Evolutionary conservation across 1,140 invertebrate genomes (phyloP).

Genomic region (Elymnias hypermnestra): DNA sequence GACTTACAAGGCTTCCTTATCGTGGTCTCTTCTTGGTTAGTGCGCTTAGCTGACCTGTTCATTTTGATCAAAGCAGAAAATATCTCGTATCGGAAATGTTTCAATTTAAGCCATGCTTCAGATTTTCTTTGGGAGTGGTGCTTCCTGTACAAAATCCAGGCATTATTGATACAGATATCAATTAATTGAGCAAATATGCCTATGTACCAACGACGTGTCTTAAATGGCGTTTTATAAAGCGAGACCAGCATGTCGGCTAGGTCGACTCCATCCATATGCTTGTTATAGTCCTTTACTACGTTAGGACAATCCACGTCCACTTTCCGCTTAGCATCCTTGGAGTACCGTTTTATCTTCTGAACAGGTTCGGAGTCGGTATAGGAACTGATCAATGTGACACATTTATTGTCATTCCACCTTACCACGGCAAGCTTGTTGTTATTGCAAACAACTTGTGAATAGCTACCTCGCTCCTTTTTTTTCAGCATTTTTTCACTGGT

Average conservation of each 20-base stretch:
- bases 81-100: no score
- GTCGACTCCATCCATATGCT: neutral
- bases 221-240: neutral
- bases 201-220: conserved; percentile 1
- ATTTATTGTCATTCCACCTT: conserved; percentile 27
- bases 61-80: no score
- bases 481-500: conserved; percentile 23
- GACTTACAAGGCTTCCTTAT: no score
- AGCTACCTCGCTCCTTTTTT: conserved; percentile 22
- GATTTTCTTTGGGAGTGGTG: no score
- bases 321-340: neutral
- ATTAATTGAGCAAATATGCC: no score
- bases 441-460: conserved; percentile 17
- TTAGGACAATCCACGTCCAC: neutral
- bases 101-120: no score
- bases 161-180: no score
- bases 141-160: no score
- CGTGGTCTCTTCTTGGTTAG: no score
- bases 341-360: neutral
- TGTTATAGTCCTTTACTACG: neutral
- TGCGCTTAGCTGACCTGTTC: no score
- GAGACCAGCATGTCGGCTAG: conserved; percentile 3
- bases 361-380: neutral
- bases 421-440: conserved; percentile 15
- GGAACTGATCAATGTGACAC: conserved; percentile 14